Conservation (phyloP, 1,140 invertebrate genomes). For the Neuroterus valhalla region DNA sequence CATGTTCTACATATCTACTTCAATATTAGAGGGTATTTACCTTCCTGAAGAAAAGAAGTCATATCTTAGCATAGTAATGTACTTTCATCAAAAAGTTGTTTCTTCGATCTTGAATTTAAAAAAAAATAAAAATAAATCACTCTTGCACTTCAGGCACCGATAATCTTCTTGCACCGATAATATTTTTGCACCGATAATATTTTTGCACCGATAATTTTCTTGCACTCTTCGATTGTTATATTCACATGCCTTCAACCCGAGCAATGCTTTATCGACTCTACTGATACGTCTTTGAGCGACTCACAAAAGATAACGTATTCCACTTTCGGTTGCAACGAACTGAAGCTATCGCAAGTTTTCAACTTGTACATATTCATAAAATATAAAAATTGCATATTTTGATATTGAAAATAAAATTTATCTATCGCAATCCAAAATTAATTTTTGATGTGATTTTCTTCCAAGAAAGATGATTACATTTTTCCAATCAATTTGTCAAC, state of each 20-base stretch:
- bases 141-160: neutral
- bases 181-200: too few species aligned
- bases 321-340: slow-evolving; percentile 29
- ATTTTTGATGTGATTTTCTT: too few species aligned
- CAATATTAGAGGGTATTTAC: slow-evolving; percentile 40
- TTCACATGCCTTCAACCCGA: neutral
- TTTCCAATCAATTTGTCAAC: too few species aligned
- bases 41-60: slow-evolving; percentile 48
- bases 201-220: neutral
- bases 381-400: too few species aligned
- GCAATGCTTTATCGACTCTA: neutral
- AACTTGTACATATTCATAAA: neutral
- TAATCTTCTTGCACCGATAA: too few species aligned
- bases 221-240: neutral
- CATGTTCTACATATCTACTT: slow-evolving; percentile 1
- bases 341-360: neutral
- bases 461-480: too few species aligned
- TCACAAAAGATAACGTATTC: slow-evolving; percentile 17
- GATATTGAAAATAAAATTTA: too few species aligned
- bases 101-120: neutral
- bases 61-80: slow-evolving; percentile 57
- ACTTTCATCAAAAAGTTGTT: slow-evolving; percentile 42
- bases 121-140: neutral
- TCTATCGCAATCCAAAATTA: too few species aligned
- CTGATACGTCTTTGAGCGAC: slow-evolving; percentile 5